phyloP scores from a whole-genome alignment of 2,797 vertebrate species.

The Aldrovandia affinis region DNA sequence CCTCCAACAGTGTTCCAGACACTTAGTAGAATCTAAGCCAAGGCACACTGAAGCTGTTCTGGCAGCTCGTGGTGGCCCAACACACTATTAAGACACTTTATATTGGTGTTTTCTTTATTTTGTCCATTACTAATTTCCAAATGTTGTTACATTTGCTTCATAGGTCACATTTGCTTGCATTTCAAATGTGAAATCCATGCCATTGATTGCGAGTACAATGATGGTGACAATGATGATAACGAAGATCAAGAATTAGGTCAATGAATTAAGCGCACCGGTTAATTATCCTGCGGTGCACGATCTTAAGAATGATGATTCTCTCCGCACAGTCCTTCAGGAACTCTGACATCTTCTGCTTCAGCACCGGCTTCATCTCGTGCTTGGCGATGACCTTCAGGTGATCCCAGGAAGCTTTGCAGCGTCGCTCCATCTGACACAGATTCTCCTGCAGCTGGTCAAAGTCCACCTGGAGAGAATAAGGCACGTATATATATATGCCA shows the following conservation, averaged over 20 bases:
- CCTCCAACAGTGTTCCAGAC: no score
- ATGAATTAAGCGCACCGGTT: slow-evolving; percentile 78
- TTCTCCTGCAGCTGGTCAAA: slow-evolving; percentile 98
- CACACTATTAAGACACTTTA: no score
- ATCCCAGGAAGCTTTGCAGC: slow-evolving; percentile 98
- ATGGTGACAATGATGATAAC: background rate
- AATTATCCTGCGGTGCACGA: slow-evolving; percentile 93
- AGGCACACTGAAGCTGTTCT: no score
- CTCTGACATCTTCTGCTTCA: slow-evolving; percentile 96
- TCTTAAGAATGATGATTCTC: slow-evolving; percentile 95
- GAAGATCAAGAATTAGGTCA: background rate
- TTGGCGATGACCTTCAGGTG: slow-evolving; percentile 96
- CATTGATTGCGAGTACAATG: background rate
- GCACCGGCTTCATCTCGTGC: slow-evolving; percentile 90
- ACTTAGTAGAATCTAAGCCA: no score
- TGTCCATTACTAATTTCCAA: no score
- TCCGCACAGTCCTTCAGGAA: slow-evolving; percentile 96
- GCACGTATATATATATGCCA: no score
- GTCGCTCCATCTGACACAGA: slow-evolving; percentile 91
- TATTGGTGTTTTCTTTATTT: no score
- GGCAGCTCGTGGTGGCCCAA: no score
- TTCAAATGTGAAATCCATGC: background rate
- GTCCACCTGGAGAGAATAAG: slow-evolving; percentile 80
- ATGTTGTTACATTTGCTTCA: no score
- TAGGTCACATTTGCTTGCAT: no score